Evolutionary conservation across 2,888 invertebrate species (phyloP).

Genomic region (Abscondita cerata): DNA sequence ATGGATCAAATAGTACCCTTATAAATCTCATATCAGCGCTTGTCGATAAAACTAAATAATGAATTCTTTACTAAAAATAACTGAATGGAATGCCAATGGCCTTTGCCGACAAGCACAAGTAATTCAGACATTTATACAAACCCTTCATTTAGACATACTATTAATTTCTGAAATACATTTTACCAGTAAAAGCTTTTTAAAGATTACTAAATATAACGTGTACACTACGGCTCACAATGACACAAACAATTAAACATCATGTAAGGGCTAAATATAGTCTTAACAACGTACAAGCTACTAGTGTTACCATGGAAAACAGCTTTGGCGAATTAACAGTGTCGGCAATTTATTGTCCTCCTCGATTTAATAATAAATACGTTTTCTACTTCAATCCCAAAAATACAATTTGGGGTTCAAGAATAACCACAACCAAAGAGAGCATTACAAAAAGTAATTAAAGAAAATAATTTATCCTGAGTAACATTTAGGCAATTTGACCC

Average conservation of each 20-base stretch:
- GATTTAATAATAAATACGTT: not conserved
- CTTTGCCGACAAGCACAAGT: not conserved
- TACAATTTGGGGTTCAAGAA: too few species aligned
- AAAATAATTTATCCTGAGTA: not conserved
- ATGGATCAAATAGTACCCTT: too few species aligned
- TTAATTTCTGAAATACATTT: not conserved
- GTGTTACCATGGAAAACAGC: not conserved
- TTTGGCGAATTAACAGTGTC: not conserved
- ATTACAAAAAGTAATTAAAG: not conserved
- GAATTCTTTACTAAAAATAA: not conserved
- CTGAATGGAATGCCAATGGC: constrained; percentile 4
- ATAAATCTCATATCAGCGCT: constrained; percentile 2
- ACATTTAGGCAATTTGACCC: not conserved
- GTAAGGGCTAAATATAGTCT: not conserved
- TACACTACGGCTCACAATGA: not conserved
- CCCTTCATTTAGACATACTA: not conserved
- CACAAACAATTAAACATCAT: not conserved
- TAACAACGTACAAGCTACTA: not conserved
- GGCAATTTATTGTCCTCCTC: not conserved
- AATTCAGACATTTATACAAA: not conserved
- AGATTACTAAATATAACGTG: not conserved
- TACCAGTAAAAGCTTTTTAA: not conserved
- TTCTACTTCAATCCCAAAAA: too few species aligned
- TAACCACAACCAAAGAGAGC: too few species aligned
- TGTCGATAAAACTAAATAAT: constrained; percentile 8